phyloP scores from a whole-genome alignment of 2,888 invertebrate species.

The Gasteruption jaculator region DNA sequence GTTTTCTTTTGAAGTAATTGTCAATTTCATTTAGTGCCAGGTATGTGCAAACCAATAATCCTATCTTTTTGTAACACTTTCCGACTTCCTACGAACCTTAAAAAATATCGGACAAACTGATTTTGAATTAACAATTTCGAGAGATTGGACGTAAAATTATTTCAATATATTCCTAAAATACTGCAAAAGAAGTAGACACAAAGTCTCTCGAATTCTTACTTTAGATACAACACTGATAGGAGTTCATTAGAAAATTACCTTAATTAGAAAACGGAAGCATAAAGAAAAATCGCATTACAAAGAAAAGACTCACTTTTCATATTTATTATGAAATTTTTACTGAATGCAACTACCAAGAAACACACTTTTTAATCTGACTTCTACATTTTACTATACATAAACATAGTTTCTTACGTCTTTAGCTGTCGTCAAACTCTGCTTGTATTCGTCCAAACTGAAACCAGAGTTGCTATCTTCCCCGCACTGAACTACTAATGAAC shows the following conservation, averaged over 20 bases:
- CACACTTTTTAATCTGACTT: background rate
- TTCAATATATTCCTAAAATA: too few species aligned
- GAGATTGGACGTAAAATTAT: too few species aligned
- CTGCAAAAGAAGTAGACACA: too few species aligned
- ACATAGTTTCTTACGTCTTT: conserved; percentile 44
- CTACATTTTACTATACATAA: background rate
- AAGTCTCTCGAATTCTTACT: too few species aligned
- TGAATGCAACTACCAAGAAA: background rate
- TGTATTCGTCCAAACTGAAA: conserved; percentile 46
- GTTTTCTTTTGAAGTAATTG: too few species aligned
- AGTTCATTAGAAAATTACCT: conserved; percentile 4
- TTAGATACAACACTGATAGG: background rate
- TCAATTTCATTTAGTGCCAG: too few species aligned
- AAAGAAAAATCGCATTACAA: conserved; percentile 16
- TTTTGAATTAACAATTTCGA: too few species aligned
- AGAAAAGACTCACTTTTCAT: background rate
- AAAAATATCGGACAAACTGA: too few species aligned
- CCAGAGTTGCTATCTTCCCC: conserved; percentile 47
- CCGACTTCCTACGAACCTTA: too few species aligned
- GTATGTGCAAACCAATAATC: too few species aligned
- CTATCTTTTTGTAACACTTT: too few species aligned
- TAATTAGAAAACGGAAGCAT: conserved; percentile 10
- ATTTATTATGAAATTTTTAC: background rate
- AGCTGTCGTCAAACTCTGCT: conserved; percentile 38
- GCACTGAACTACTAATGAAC: conserved; percentile 38